Conservation (phyloP, 2,797 vertebrate genomes). For the Cossypha polioptera region DNA sequence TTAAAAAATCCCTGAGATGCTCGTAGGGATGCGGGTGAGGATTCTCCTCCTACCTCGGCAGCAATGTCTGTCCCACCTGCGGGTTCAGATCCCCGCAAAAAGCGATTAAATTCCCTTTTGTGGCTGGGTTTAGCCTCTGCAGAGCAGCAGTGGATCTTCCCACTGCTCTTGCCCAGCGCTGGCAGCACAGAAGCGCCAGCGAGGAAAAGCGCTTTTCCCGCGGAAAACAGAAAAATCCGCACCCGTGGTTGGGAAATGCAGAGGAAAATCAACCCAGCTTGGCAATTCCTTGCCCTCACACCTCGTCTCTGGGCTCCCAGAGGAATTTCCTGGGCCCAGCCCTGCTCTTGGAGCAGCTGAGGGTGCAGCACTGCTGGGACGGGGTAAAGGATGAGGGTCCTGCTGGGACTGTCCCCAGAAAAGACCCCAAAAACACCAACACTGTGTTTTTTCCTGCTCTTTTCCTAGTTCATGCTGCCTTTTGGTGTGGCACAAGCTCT, state of each 20-base stretch:
- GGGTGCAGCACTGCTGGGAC: neutral
- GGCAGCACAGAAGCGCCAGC: neutral
- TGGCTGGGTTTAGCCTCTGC: neutral
- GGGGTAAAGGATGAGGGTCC: neutral
- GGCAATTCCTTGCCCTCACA: neutral
- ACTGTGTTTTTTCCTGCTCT: neutral
- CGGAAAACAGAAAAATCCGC: neutral
- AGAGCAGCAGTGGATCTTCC: neutral
- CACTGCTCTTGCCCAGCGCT: neutral
- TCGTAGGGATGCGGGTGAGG: neutral
- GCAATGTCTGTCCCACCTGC: fast-evolving
- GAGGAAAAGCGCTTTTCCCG: neutral
- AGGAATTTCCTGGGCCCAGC: neutral
- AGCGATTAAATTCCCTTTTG: fast-evolving
- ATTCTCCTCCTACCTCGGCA: neutral
- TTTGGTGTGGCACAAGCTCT: neutral
- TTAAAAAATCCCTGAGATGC: fast-evolving
- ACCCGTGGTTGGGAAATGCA: fast-evolving
- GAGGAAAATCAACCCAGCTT: neutral
- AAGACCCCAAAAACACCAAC: fast-evolving
- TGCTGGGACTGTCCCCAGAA: neutral
- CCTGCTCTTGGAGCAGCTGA: neutral
- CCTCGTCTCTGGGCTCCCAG: fast-evolving
- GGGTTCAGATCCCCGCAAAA: neutral
- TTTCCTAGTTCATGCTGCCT: fast-evolving